Conservation (phyloP, 2,113 vertebrate species). For the Siniperca chuatsi region DNA sequence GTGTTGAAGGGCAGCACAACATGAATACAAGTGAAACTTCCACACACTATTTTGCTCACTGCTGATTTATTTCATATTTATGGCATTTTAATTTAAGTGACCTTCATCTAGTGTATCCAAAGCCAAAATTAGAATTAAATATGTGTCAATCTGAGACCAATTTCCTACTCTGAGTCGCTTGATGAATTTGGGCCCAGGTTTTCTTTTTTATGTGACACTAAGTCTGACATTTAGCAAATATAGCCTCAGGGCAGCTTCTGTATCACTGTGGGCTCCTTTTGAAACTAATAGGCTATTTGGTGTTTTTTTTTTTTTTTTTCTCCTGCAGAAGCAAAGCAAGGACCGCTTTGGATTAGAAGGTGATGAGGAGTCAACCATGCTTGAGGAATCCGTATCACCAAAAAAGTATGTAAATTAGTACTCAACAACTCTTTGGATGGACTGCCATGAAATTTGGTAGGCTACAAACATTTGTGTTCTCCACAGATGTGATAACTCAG, state of each 20-base stretch:
- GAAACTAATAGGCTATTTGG: background rate
- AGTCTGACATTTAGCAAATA: background rate
- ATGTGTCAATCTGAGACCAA: background rate
- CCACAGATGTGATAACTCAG: background rate
- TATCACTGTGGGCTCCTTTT: background rate
- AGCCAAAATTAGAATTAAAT: background rate
- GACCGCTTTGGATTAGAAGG: constrained; percentile 98
- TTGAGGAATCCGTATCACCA: constrained; percentile 97
- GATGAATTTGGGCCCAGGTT: background rate
- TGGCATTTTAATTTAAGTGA: background rate
- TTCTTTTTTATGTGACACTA: background rate
- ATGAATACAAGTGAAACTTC: background rate
- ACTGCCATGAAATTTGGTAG: background rate
- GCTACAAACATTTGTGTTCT: background rate
- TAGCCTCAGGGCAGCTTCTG: background rate
- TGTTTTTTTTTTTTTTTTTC: background rate
- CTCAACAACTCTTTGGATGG: no score
- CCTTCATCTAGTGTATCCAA: background rate
- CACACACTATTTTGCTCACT: background rate
- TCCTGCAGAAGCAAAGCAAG: constrained; percentile 96
- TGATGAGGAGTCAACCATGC: constrained; percentile 98
- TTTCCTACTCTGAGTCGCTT: background rate
- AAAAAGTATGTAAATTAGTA: constrained; percentile 89
- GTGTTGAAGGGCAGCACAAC: background rate
- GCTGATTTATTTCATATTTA: background rate